Evolutionary conservation across 92 coral and sea anemone genomes (phyloP), one percentile per base, ranked within the genome.

Genomic region (Epizoanthus ramosus): DNA sequence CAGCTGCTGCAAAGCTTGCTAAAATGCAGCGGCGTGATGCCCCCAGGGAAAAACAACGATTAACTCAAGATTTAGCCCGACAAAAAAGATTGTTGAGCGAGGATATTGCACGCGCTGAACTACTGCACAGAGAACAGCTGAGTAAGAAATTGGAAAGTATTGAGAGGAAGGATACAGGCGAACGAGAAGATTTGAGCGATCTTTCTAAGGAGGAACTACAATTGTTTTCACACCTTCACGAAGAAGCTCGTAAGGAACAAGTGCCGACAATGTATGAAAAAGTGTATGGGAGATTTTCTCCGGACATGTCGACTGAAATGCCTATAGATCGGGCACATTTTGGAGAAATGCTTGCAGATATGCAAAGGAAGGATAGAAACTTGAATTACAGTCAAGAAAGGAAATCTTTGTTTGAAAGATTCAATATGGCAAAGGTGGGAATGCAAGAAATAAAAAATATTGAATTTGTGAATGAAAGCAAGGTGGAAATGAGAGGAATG

Each of bases 21-120:
- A 83, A 90, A 74, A 63, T 87, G 58, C 95, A 93, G 65, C 89
- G 98, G 16, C 92, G 93, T 25, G 99, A 97, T 52, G 92, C 93
- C 69, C 99, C 99, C 33, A 91, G 99, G 57, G 99, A 97, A 83
- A 97, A 97, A 80, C 99, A 97, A 86, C 85, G 99, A 63, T 79
- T 97, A 57, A 97, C 99, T 4, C 99, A 97, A 87, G 99, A 97
- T 84, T 88, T 97, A 73, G 99, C 98, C 79, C 84, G 98, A 61
- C 99, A 97, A 58, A 94, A 95, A 74, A 83, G 95, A 57, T 87
- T 94, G 41, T 87, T 97, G 10, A 97, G 95, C 64, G 99, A 97
- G 74, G 99, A 97, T 85, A 89, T 97, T 83, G 98, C 98, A 50
- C 94, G 99, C 28, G 98, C 96, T 22, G 92, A 97, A 74, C 90